Conservation (phyloP, 2,888 invertebrate genomes). For the Pseudococcus viburni region DNA sequence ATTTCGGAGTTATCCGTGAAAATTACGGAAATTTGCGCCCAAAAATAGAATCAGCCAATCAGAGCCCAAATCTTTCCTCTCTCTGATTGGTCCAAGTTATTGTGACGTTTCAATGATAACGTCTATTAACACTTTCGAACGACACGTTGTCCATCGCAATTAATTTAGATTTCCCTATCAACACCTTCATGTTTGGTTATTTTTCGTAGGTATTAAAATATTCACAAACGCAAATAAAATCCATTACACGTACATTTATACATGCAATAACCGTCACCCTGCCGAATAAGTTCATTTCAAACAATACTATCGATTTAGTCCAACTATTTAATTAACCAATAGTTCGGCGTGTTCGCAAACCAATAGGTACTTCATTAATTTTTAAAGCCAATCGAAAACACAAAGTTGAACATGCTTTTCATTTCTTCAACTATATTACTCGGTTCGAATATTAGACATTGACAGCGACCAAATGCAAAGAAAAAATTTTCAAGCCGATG, state of each 20-base stretch:
- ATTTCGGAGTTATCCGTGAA: no score
- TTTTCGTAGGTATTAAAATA: neutral
- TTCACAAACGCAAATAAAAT: neutral
- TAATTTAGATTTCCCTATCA: neutral
- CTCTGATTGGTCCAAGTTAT: no score
- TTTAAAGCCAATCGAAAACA: constrained; percentile 39
- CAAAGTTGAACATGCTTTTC: neutral
- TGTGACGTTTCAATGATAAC: no score
- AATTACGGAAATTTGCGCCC: no score
- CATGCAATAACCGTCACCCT: neutral
- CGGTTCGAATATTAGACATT: neutral
- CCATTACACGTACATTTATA: neutral
- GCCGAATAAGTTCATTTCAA: neutral
- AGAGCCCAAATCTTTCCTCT: no score
- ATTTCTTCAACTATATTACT: constrained; percentile 1
- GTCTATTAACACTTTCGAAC: neutral
- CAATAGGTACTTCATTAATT: neutral
- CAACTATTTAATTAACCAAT: constrained; percentile 43
- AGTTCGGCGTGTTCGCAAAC: neutral
- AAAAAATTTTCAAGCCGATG: neutral
- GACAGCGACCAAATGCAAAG: neutral
- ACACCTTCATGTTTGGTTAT: neutral
- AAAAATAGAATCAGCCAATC: no score
- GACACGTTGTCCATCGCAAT: neutral
- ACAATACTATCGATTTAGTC: constrained; percentile 32